A percentile compares a stretch with the other conserved stretches of the same genome.
Conservation (phyloP, 1,140 invertebrate genomes). For the Melipona quadrifasciata region DNA sequence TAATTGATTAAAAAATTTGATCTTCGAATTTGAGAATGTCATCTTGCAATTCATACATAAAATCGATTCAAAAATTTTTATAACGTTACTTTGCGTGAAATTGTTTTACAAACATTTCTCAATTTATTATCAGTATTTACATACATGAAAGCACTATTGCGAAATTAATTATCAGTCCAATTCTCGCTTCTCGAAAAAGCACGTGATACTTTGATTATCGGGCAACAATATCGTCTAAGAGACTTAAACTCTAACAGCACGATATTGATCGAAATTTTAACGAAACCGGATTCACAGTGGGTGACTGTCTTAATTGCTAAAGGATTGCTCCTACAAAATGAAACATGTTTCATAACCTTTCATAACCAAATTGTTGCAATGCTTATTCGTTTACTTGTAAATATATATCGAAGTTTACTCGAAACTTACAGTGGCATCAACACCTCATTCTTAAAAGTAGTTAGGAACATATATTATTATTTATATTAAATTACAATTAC, state of each 20-base stretch:
- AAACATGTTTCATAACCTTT: neutral
- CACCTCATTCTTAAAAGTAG: neutral
- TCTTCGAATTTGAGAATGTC: neutral
- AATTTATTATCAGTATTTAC: neutral
- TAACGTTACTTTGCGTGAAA: neutral
- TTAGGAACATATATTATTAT: too few relatives aligned
- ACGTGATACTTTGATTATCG: neutral
- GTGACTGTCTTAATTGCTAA: slow-evolving; percentile 11
- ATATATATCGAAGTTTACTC: too few relatives aligned
- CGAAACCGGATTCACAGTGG: slow-evolving; percentile 31
- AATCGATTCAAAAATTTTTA: neutral
- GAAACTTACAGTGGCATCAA: neutral
- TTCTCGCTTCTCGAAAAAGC: neutral
- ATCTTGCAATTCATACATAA: neutral
- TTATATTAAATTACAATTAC: neutral
- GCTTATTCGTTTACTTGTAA: neutral
- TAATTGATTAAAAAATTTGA: neutral
- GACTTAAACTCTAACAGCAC: slow-evolving; percentile 3
- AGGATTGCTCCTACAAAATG: neutral
- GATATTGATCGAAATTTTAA: slow-evolving; percentile 43
- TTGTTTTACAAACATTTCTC: neutral
- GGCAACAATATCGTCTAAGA: neutral
- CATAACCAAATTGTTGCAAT: neutral
- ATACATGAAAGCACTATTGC: neutral
- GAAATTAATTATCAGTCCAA: slow-evolving; percentile 1